phyloP scores from a whole-genome alignment of 2,797 vertebrate genomes.

The Fistularia commersonii region DNA sequence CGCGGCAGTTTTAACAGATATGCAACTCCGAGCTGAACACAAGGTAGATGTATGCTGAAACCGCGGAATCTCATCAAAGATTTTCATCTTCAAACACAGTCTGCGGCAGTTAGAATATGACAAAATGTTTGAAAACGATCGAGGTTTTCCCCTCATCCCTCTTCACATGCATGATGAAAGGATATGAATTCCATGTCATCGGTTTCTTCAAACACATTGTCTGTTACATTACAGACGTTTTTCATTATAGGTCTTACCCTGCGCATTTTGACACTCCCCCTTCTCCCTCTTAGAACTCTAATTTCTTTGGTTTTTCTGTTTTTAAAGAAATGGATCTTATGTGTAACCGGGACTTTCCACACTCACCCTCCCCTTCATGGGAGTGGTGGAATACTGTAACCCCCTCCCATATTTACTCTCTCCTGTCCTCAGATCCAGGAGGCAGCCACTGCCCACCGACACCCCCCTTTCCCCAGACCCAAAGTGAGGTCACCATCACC shows the following conservation, averaged over 20 bases:
- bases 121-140: too few species aligned
- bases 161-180: constrained; percentile 8
- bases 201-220: constrained; percentile 14
- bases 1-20: too few species aligned
- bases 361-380: constrained; percentile 33
- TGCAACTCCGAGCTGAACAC: constrained; percentile 23
- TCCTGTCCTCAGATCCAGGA: constrained; percentile 36
- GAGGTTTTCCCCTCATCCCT: too few species aligned
- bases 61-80: constrained; percentile 12
- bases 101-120: constrained; percentile 10
- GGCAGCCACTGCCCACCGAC: constrained; percentile 36
- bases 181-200: constrained; percentile 36
- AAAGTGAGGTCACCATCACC: constrained; percentile 67
- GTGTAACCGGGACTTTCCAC: constrained; percentile 74
- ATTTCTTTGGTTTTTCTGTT: constrained; percentile 68
- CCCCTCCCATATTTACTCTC: constrained; percentile 45
- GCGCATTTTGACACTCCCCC: constrained; percentile 28
- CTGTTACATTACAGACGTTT: constrained; percentile 26
- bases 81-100: constrained; percentile 18
- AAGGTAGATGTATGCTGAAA: constrained; percentile 34
- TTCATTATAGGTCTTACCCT: constrained; percentile 12
- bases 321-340: constrained; percentile 63
- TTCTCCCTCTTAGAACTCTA: constrained; percentile 23
- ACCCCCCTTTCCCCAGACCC: constrained; percentile 40
- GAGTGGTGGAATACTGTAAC: constrained; percentile 38